A percentile compares a stretch with the other conserved stretches of the same genome.
Conservation (phyloP, 2,113 vertebrate species). For the Columbina picui region DNA sequence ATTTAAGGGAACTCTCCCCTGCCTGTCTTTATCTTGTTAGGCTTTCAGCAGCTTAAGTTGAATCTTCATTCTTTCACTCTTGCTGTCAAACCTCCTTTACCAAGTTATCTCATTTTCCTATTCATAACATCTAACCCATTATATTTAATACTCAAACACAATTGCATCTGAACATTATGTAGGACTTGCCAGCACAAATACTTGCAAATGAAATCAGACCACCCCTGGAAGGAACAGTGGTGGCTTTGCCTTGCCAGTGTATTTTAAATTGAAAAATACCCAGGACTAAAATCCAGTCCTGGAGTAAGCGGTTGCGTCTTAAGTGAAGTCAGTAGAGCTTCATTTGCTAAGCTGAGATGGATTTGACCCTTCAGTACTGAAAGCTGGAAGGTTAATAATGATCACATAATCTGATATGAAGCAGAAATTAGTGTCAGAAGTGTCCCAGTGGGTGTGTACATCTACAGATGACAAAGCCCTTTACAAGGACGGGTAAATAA, state of each 20-base stretch:
- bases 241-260: conserved; percentile 4
- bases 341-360: conserved; percentile 2
- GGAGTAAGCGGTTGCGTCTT: neutral
- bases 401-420: conserved; percentile 30
- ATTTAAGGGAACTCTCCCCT: conserved; percentile 77
- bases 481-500: neutral
- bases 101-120: conserved; percentile 75
- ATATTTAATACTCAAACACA: conserved; percentile 65
- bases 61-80: conserved; percentile 79
- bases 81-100: conserved; percentile 75
- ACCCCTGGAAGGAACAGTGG: conserved; percentile 20
- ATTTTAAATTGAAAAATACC: conserved; percentile 62
- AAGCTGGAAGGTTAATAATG: conserved; percentile 33
- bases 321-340: neutral
- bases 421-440: conserved; percentile 51
- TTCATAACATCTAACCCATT: conserved; percentile 72
- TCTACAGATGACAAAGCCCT: neutral
- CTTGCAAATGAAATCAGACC: conserved; percentile 64
- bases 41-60: conserved; percentile 79
- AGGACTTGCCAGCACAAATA: conserved; percentile 55
- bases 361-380: neutral
- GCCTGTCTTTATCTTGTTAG: conserved; percentile 84
- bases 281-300: conserved; percentile 40
- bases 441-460: neutral
- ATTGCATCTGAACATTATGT: conserved; percentile 59